Evolutionary conservation across 2,888 invertebrate species (phyloP).

Genomic region (Meandrusa payeni): DNA sequence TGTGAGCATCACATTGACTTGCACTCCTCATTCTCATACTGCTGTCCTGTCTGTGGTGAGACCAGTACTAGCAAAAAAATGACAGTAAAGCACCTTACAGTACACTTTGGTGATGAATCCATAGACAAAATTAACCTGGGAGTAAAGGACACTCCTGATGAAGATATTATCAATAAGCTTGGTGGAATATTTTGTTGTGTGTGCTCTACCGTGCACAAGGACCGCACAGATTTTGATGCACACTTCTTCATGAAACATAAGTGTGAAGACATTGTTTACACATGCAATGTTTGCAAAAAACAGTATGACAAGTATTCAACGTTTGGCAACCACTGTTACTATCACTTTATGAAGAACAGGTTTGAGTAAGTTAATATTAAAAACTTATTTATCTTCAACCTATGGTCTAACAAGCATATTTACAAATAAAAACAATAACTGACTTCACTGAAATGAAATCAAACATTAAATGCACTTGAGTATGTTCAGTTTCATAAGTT

Average conservation of each 20-base stretch:
- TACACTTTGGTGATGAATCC: slow-evolving; percentile 51
- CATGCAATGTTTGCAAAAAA: slow-evolving; percentile 80
- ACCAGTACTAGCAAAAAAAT: slow-evolving; percentile 42
- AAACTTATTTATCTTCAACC: too few relatives aligned
- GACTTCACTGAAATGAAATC: too few relatives aligned
- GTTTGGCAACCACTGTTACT: slow-evolving; percentile 79
- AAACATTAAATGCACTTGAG: too few relatives aligned
- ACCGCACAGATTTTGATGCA: slow-evolving; percentile 72
- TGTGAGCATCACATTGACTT: slow-evolving; percentile 61
- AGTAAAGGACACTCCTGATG: slow-evolving; percentile 27
- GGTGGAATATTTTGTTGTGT: slow-evolving; percentile 76
- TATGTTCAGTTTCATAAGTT: too few relatives aligned
- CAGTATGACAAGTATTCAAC: slow-evolving; percentile 74
- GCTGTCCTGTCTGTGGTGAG: slow-evolving; percentile 62
- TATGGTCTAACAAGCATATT: too few relatives aligned
- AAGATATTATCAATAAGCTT: slow-evolving; percentile 61
- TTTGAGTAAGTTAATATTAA: slow-evolving; percentile 62
- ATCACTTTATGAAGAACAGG: slow-evolving; percentile 64
- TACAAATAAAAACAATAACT: too few relatives aligned
- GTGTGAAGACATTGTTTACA: slow-evolving; percentile 61
- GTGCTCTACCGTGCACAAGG: slow-evolving; percentile 73
- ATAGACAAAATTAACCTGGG: slow-evolving; percentile 48
- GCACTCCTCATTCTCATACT: slow-evolving; percentile 51
- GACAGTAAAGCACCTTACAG: slow-evolving; percentile 50
- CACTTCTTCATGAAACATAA: slow-evolving; percentile 73